Base-by-base conservation (phyloP, 2,888 invertebrate genomes). In the Nysson spinosus region DNA sequence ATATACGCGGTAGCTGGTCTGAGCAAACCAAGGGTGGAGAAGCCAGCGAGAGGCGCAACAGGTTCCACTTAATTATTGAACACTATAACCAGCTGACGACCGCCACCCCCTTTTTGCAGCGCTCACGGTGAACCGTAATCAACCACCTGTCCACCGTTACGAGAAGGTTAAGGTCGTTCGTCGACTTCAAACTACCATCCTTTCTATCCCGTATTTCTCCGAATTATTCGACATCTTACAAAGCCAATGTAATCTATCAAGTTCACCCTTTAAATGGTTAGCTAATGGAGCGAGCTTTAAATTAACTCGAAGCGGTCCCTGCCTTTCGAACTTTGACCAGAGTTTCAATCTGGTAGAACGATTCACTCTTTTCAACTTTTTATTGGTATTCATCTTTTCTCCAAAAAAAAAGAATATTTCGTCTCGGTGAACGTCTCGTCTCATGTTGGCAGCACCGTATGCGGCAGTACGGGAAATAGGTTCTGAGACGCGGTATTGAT, bases 21-120 rank as follows among this genome's bases (percentile, higher is more conserved):
- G 70, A 65, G 73, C 69, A 71, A 56, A 68, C 73, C 60, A 78
- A 66, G 66, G 57, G 72, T 71, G 77, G 62, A 56, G 55, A 57
- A 58, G 56, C 69, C 74, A 64, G 80, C 70, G 83, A 82, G 82
- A 79, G 77, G 81, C 80, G 85, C 85, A 86, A 86, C 85, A 86
- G 85, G 85, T 86, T 77, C 82, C 81, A 85, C 86, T 85, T 86
- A 86, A 86, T 86, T 86, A 86, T 86, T 85, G 85, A 86, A 84
- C 80, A 83, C 79, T 80, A 77, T 76, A 81, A 78, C 77, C 68
- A 63, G 56, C 69, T 64, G 67, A 61, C 65, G 61, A 69, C 64
- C 60, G 71, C 67, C 71, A 67, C 64, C 60, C 54, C 65, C 69
- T 69, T 76, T 77, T 74, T 76, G 63, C 74, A 62, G 67, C 65